Base-by-base conservation (phyloP, 1,140 invertebrate genomes). In the Danaus melanippus region DNA sequence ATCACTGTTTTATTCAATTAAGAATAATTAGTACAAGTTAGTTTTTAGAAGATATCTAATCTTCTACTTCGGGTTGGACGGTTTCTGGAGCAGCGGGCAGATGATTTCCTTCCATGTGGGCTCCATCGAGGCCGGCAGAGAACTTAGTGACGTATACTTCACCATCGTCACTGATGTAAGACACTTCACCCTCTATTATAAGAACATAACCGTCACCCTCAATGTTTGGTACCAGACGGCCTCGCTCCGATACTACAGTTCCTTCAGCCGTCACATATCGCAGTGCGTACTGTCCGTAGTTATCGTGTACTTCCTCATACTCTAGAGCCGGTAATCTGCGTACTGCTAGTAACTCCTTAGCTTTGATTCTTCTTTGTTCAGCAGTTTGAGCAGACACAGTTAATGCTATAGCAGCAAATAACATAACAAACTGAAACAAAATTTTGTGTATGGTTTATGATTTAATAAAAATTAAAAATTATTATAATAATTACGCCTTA, bases 251-350 rank as follows among this genome's bases (percentile, higher is more conserved):
- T 2, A 86, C 67, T 0, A 74, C 60, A 12, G 73, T 85, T 12
- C 84, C 81, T 52, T 86, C 79, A 8, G 69, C 81, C 12, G 79
- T 79, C 42, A 79, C 58, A 60, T 85, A 87, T 9, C 74, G 74
- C 15, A 86, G 64, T 4, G 82, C 67, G 58, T 76, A 87, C 63
- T 84, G 79, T 8, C 84, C 84, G 21, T 60, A 64, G n/a, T 82
- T 74, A 47, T 85, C 80, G 50, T 71, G 74, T 15, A 71, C 63
- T 55, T 84, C 80, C 15, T 82, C 78, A 10, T 73, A 70, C 12
- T 68, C 48, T 1, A 76, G 43, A 1, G 73, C 74, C 0, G 73
- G 71, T 8, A 76, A 51, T 4, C 56, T 53, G 3, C 65, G 56
- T 1, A 46, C 21, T 2, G 62, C 62, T 47, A 51, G 47, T 32